Evolutionary conservation across 1,140 invertebrate genomes (phyloP), one percentile per base, ranked within the genome.

Genomic region (Drosophila setifemur): DNA sequence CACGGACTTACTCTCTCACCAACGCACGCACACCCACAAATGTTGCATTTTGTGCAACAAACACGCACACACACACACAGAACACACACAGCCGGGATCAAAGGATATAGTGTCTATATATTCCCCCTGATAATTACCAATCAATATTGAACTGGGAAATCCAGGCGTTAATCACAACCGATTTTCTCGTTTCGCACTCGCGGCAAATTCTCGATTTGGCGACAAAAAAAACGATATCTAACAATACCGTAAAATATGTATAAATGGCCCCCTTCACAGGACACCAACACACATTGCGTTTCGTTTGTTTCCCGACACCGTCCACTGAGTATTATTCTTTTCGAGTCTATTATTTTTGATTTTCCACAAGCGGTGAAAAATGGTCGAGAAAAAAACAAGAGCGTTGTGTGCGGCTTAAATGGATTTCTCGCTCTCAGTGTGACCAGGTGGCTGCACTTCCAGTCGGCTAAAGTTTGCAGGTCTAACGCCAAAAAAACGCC

Each of bases 1-100:
- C 45, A 42, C 35, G 48, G 39, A 55, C 49, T 43, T 39, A 31
- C 44, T 29, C 49, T 55, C 66, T 57, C 40, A 76, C 45, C 60
- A 26, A 57, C 33, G 33, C 48, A 47, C 3, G 40, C 25, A 53
- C 53, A 48, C 53, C 37, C 58, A 50, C 47, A 29, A 16, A 61
- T 44, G 18, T 33, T 60, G 58, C 55, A 64, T 53, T 33, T 26
- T 23, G 39, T 63, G 53, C 58, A 64, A 33, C 35, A 40, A n/a
- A 42, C 23, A 63, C 18, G 31, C 37, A 11, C 35, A 25, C 25
- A 45, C 23, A 11, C 1, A n/a, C 8, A 31, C 3, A 35, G 21
- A 23, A 5, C n/a, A 23, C 2, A 23, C 2, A 23, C 2, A 2
- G 33, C 33, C 33, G 33, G 33, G 16, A 37, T 12, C 3, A 5